These are phyloP conservation scores for Rhopalosiphum nymphaeae DNA, from an alignment of 2,888 invertebrate species.

Conservation along the genomic window DNA sequence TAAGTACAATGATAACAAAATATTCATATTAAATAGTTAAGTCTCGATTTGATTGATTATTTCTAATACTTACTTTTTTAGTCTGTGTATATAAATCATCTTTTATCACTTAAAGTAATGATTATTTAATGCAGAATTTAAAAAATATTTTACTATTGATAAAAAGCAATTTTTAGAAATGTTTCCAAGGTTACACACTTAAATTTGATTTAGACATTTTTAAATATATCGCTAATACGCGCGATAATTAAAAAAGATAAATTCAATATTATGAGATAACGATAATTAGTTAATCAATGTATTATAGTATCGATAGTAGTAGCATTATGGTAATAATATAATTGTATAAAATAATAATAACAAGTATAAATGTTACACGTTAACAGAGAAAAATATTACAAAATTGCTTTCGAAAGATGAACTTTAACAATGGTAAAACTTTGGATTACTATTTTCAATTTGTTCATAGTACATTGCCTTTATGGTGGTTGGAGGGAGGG, in stretches of 20 bases:
- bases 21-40: neutral
- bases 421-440: constrained; percentile 53
- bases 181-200: neutral
- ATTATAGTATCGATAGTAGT: neutral
- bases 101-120: neutral
- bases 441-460: constrained; percentile 57
- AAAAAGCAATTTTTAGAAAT: neutral
- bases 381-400: neutral
- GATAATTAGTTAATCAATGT: too few species aligned
- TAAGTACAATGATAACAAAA: neutral
- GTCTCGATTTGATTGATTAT: neutral
- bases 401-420: constrained; percentile 18
- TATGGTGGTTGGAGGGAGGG: neutral
- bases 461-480: constrained; percentile 40
- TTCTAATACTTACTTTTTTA: neutral
- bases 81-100: neutral
- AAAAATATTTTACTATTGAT: neutral
- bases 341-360: neutral
- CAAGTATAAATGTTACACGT: neutral
- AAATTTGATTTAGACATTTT: neutral
- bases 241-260: too few species aligned
- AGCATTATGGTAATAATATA: neutral
- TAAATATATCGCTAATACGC: neutral
- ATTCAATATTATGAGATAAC: too few species aligned
- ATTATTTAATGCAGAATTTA: neutral